These are phyloP conservation scores for Brachypterus glaber DNA, from an alignment of 2,888 invertebrate genomes.

Conservation along the genomic window DNA sequence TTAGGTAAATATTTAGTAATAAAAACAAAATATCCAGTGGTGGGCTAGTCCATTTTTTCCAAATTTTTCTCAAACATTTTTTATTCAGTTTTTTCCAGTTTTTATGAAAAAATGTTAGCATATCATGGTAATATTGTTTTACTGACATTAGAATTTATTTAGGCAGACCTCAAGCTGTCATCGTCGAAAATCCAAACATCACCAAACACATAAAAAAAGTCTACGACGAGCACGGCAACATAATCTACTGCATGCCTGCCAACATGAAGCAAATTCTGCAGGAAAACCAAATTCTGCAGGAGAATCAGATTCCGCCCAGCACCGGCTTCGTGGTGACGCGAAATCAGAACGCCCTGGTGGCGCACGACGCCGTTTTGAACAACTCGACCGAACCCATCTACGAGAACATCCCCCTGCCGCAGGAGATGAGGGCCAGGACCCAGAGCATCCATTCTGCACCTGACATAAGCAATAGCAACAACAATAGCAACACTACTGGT, in stretches of 20 bases:
- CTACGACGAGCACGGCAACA: conserved; percentile 53
- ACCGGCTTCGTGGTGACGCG: conserved; percentile 45
- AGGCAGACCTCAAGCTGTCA: conserved; percentile 38
- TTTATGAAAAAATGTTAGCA: no score
- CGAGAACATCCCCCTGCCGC: conserved; percentile 65
- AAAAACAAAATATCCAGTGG: no score
- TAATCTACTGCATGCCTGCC: conserved; percentile 54
- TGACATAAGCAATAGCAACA: conserved; percentile 44
- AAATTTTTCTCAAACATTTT: no score
- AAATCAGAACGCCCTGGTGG: conserved; percentile 37
- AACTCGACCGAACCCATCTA: conserved; percentile 65
- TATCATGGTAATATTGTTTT: no score
- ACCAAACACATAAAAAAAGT: conserved; percentile 52
- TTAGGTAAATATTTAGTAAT: no score
- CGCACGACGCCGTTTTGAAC: conserved; percentile 33
- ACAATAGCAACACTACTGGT: no score
- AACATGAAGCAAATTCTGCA: conserved; percentile 40
- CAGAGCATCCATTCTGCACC: conserved; percentile 66
- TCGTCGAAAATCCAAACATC: conserved; percentile 51
- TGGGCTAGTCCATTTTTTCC: no score
- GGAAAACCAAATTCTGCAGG: conserved; percentile 38
- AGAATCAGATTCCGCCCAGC: conserved; percentile 38
- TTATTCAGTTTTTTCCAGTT: no score
- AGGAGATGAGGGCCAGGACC: conserved; percentile 44
- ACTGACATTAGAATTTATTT: no score